Evolutionary conservation across 2,113 vertebrate genomes (phyloP).

Genomic region (Pycnonotus jocosus): DNA sequence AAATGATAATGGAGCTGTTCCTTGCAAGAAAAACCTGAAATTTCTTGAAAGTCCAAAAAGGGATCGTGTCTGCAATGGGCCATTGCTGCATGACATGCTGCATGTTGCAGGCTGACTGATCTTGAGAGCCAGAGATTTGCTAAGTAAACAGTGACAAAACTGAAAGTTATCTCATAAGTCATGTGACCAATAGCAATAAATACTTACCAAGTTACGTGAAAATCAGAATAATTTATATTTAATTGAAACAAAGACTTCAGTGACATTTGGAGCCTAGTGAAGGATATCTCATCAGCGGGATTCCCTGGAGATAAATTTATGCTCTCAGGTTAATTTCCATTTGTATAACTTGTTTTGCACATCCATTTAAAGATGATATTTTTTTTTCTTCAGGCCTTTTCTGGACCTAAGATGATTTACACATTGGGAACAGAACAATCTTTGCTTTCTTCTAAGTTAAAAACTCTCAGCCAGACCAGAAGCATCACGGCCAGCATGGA

Average conservation of each 20-base stretch:
- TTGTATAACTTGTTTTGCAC: not conserved
- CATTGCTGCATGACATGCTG: not conserved
- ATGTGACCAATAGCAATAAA: not conserved
- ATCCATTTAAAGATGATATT: not conserved
- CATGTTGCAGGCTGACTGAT: not conserved
- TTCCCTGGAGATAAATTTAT: not conserved
- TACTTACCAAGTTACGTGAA: not conserved
- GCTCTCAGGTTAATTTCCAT: not conserved
- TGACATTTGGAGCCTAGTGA: not conserved
- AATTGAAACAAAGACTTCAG: not conserved
- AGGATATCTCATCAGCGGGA: not conserved
- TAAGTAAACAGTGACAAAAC: not conserved
- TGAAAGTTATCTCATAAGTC: not conserved
- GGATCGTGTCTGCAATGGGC: not conserved
- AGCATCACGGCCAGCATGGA: not conserved
- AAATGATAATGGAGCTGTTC: not conserved
- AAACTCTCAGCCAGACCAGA: not conserved
- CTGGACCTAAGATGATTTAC: not conserved
- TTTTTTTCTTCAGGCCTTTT: not conserved
- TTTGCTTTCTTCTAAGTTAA: not conserved
- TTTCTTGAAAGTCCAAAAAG: not conserved
- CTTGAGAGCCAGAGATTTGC: not conserved
- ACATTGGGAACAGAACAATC: not conserved
- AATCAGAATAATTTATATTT: not conserved
- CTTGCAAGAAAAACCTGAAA: not conserved